A percentile compares a stretch with the other conserved stretches of the same genome.
Conservation (phyloP, 2,797 vertebrate species). For the Knipowitschia caucasica region DNA sequence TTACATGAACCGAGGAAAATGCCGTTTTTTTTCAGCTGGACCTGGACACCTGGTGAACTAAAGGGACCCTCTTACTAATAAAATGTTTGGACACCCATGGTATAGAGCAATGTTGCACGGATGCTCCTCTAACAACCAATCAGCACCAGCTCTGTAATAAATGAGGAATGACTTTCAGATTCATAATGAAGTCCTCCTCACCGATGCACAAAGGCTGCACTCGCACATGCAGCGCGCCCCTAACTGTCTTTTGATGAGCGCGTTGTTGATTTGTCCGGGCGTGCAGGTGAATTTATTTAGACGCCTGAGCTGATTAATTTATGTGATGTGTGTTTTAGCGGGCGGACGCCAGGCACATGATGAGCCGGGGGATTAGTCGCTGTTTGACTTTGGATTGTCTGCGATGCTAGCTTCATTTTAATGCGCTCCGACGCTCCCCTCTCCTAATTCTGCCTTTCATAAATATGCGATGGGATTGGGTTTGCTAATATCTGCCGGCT, state of each 20-base stretch:
- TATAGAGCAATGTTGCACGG: too few species aligned
- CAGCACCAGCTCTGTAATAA: slow-evolving; percentile 1
- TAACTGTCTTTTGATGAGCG: slow-evolving; percentile 24
- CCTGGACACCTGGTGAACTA: too few species aligned
- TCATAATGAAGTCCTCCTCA: slow-evolving; percentile 14
- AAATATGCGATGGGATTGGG: slow-evolving; percentile 14
- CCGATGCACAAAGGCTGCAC: slow-evolving; percentile 12
- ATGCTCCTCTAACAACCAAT: too few species aligned
- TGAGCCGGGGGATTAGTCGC: slow-evolving; percentile 33
- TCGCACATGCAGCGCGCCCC: slow-evolving; percentile 13
- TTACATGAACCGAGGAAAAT: too few species aligned
- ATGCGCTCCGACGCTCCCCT: slow-evolving; percentile 8
- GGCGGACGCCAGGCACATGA: slow-evolving; percentile 19
- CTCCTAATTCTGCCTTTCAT: slow-evolving; percentile 19
- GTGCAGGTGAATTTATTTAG: slow-evolving; percentile 33
- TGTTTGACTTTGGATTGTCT: slow-evolving; percentile 37
- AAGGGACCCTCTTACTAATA: too few species aligned
- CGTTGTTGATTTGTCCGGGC: slow-evolving; percentile 26
- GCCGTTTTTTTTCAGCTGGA: too few species aligned
- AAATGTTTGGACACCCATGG: too few species aligned
- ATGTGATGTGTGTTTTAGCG: slow-evolving; percentile 31
- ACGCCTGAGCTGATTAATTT: slow-evolving; percentile 34
- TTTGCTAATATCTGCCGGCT: slow-evolving; percentile 16
- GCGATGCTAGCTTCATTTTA: slow-evolving; percentile 24
- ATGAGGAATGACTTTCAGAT: slow-evolving; percentile 14